A percentile compares a stretch with the other conserved stretches of the same genome.
phyloP scores from a whole-genome alignment of 1,140 invertebrate species.

The Zaprionus camerounensis region DNA sequence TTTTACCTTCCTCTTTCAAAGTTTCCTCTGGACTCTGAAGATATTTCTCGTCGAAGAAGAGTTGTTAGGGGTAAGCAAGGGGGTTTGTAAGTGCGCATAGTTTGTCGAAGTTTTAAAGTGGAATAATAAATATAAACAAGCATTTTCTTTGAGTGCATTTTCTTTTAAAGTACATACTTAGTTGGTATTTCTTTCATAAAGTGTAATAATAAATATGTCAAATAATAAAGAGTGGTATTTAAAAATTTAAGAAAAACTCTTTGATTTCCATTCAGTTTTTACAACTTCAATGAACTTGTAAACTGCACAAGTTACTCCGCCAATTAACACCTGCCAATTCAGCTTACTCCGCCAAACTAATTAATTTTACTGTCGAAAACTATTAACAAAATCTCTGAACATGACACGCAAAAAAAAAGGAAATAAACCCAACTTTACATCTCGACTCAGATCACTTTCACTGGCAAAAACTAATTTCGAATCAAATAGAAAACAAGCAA shows the following conservation, averaged over 20 bases:
- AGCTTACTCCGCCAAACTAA: not conserved
- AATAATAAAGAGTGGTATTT: too few species aligned
- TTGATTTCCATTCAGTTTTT: not conserved
- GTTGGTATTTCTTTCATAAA: not conserved
- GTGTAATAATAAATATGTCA: not conserved
- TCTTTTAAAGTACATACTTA: not conserved
- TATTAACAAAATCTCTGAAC: not conserved
- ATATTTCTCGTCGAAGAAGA: slow-evolving; percentile 4
- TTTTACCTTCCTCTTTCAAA: slow-evolving; percentile 20
- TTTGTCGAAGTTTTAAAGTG: not conserved
- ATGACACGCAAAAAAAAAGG: not conserved
- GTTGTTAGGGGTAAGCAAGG: not conserved
- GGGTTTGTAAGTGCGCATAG: slow-evolving; percentile 7
- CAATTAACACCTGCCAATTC: slow-evolving; percentile 1
- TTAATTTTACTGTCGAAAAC: not conserved
- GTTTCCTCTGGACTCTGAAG: slow-evolving; percentile 21
- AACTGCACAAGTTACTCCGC: not conserved
- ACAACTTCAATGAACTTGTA: not conserved
- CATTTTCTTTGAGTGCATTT: not conserved
- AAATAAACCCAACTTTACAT: not conserved
- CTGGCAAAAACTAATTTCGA: slow-evolving; percentile 26
- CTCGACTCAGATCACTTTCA: slow-evolving; percentile 40
- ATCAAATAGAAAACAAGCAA: slow-evolving; percentile 4
- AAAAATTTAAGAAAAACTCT: not conserved
- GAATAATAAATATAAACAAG: slow-evolving; percentile 1